Conservation (phyloP, 2,888 invertebrate species). For the Dioctria linearis region DNA sequence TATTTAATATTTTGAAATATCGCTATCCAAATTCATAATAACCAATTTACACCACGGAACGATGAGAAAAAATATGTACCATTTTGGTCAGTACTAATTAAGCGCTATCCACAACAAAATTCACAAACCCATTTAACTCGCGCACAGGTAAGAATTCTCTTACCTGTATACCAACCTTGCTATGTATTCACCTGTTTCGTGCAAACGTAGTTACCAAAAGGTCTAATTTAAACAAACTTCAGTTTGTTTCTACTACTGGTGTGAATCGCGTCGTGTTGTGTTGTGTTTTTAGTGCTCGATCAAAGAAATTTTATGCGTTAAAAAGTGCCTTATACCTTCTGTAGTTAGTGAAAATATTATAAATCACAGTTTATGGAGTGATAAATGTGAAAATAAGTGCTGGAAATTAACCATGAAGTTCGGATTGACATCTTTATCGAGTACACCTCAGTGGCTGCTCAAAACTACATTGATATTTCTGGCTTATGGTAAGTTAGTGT, state of each 20-base stretch:
- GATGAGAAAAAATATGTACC: no score
- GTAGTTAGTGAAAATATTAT: background rate
- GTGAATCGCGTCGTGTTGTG: slow-evolving; percentile 20
- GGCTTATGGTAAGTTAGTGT: slow-evolving; percentile 19
- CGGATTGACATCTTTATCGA: background rate
- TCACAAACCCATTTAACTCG: no score
- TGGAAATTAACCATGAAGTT: slow-evolving; percentile 5
- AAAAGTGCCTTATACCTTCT: slow-evolving; percentile 9
- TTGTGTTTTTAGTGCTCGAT: no score
- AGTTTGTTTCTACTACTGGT: slow-evolving; percentile 28
- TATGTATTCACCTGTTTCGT: slow-evolving; percentile 16
- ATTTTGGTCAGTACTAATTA: no score
- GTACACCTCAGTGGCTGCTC: slow-evolving; percentile 15
- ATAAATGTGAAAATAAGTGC: background rate
- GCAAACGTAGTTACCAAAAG: slow-evolving; percentile 35
- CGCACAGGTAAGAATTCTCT: slow-evolving; percentile 1
- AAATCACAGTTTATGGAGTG: background rate
- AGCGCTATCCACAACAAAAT: no score
- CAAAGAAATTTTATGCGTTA: background rate
- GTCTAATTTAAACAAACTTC: slow-evolving; percentile 25
- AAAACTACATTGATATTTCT: slow-evolving; percentile 16
- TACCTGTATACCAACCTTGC: no score
- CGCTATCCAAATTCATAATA: no score
- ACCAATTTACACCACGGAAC: no score
- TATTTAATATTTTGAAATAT: no score